These are phyloP conservation scores for Heliangelus exortis DNA, from an alignment of 2,797 vertebrate species.

Conservation along the genomic window DNA sequence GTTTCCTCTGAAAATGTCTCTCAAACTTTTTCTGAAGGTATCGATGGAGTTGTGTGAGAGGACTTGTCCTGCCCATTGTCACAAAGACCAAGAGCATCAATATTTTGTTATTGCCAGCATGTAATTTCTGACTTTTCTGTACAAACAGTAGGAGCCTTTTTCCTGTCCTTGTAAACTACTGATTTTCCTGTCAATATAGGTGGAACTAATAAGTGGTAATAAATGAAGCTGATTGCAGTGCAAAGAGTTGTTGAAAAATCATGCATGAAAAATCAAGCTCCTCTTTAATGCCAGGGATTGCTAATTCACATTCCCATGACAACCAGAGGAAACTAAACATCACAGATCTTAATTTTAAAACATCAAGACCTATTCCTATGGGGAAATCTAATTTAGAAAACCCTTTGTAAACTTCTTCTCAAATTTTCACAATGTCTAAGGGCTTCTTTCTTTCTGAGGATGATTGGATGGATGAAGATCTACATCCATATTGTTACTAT, in stretches of 20 bases:
- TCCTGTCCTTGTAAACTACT: background rate
- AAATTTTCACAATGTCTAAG: background rate
- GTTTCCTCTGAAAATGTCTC: background rate
- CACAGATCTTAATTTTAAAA: background rate
- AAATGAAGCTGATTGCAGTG: background rate
- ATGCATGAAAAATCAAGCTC: background rate
- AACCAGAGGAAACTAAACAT: background rate
- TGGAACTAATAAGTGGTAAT: background rate
- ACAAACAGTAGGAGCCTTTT: background rate
- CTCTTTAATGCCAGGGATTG: background rate
- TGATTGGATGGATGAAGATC: background rate
- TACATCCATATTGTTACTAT: background rate
- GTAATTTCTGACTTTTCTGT: background rate
- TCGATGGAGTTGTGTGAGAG: background rate
- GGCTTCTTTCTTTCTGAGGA: background rate
- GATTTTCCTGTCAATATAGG: background rate
- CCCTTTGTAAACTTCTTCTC: background rate
- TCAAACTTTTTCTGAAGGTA: background rate
- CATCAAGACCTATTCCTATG: accelerated
- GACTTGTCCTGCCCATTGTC: background rate
- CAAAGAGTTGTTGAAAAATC: background rate
- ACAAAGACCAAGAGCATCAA: background rate
- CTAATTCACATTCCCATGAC: background rate
- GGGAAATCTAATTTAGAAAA: background rate
- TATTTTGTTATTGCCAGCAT: background rate